These are phyloP conservation scores for Hydrotaea cyrtoneurina DNA, from an alignment of 2,888 invertebrate genomes.

Conservation along the genomic window DNA sequence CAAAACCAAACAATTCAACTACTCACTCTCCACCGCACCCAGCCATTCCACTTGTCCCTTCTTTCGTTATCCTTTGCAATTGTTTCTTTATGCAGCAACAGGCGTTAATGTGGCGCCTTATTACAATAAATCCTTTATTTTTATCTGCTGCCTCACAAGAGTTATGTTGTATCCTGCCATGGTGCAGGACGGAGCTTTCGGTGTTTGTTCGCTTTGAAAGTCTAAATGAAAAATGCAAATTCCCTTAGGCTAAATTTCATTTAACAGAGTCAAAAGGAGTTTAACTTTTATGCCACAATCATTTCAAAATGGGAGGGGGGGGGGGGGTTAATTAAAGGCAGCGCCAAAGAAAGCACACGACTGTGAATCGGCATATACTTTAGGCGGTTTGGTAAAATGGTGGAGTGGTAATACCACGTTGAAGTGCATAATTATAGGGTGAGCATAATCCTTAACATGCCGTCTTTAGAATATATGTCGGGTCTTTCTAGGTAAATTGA, in stretches of 20 bases:
- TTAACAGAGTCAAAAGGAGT: conserved; percentile 38
- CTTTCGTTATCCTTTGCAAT: conserved; percentile 11
- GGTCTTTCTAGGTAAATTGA: no score
- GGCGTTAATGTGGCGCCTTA: conserved; percentile 66
- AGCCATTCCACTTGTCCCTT: neutral
- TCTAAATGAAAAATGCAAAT: conserved; percentile 67
- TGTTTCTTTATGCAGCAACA: conserved; percentile 56
- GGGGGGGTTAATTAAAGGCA: neutral
- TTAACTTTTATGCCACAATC: neutral
- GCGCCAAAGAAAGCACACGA: neutral
- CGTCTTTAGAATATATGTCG: no score
- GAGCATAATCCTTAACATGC: neutral
- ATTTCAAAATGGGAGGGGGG: neutral
- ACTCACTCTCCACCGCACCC: conserved; percentile 10
- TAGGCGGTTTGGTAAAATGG: neutral
- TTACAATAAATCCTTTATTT: conserved; percentile 50
- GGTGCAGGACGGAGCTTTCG: conserved; percentile 18
- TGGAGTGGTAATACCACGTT: neutral
- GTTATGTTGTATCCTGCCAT: conserved; percentile 18
- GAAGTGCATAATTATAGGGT: neutral
- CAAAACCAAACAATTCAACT: conserved; percentile 21
- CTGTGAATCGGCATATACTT: neutral
- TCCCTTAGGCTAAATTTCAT: conserved; percentile 67
- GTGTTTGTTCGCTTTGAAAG: conserved; percentile 49
- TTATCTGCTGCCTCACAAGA: conserved; percentile 22